Conservation (phyloP, 2,888 invertebrate species). For the Cremastinae sp. region DNA sequence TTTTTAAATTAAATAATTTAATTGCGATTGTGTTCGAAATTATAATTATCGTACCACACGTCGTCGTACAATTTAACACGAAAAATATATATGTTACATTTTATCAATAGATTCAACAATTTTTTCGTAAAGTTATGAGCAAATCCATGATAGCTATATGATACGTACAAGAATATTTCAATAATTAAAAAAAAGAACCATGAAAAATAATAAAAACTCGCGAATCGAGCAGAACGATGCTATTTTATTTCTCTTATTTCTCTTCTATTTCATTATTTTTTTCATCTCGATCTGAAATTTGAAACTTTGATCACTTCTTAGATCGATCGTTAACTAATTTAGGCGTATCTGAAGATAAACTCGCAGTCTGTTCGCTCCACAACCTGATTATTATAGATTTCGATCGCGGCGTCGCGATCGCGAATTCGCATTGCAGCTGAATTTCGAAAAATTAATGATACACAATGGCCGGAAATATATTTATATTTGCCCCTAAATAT, state of each 20-base stretch:
- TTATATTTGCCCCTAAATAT: too few species aligned
- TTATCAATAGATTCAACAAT: slow-evolving; percentile 47
- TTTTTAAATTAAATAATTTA: too few species aligned
- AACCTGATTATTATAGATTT: slow-evolving; percentile 46
- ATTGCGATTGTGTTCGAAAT: slow-evolving; percentile 26
- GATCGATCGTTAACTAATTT: too few species aligned
- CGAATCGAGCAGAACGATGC: slow-evolving; percentile 37
- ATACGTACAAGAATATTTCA: slow-evolving; percentile 37
- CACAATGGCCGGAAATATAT: slow-evolving; percentile 19
- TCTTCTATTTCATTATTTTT: slow-evolving; percentile 41
- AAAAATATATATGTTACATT: slow-evolving; percentile 39
- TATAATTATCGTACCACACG: slow-evolving; percentile 13
- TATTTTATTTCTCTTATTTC: slow-evolving; percentile 4
- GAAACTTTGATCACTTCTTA: slow-evolving; percentile 10
- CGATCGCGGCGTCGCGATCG: slow-evolving; percentile 31
- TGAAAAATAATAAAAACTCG: slow-evolving; percentile 29
- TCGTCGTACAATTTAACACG: slow-evolving; percentile 48
- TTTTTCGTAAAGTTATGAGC: slow-evolving; percentile 44
- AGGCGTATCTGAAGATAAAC: too few species aligned
- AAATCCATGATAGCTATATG: slow-evolving; percentile 19
- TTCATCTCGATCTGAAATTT: slow-evolving; percentile 39
- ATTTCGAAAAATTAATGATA: slow-evolving; percentile 25
- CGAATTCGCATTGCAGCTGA: slow-evolving; percentile 23
- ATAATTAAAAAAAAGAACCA: slow-evolving; percentile 14
- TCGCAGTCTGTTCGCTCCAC: slow-evolving; percentile 47